Conservation (phyloP, 1,140 invertebrate species). For the Magallana gigas region DNA sequence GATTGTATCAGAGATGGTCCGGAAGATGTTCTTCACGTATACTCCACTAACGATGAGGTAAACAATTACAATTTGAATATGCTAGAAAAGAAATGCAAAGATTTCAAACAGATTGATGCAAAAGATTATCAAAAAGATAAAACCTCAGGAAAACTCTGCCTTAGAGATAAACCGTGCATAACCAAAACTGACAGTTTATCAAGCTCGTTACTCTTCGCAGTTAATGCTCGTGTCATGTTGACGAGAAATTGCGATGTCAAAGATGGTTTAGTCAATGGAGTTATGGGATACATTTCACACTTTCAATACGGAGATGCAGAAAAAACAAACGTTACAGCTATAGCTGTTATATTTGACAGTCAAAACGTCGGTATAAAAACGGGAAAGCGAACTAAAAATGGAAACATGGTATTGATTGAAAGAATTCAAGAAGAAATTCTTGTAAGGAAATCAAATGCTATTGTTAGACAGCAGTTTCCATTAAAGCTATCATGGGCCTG, state of each 20-base stretch:
- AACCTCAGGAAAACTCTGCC: constrained; percentile 18
- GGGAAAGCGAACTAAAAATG: too few species aligned
- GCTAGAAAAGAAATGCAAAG: neutral
- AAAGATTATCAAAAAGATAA: neutral
- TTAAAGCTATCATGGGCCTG: constrained; percentile 43
- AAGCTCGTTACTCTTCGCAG: too few species aligned
- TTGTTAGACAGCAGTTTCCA: neutral
- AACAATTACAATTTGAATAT: too few species aligned
- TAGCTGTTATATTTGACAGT: too few species aligned
- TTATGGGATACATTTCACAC: too few species aligned
- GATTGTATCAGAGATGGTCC: too few species aligned
- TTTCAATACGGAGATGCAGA: too few species aligned
- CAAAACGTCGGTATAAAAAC: too few species aligned
- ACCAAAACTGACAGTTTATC: constrained; percentile 21
- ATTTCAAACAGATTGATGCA: constrained; percentile 9
- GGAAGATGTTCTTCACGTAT: constrained; percentile 2
- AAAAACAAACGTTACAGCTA: too few species aligned
- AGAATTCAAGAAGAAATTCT: neutral
- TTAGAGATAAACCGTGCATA: neutral
- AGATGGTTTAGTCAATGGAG: too few species aligned
- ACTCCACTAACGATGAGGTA: constrained; percentile 36
- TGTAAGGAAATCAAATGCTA: neutral
- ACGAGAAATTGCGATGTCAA: too few species aligned
- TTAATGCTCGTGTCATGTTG: too few species aligned
- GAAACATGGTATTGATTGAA: neutral